Evolutionary conservation across 2,797 vertebrate species (phyloP).

Genomic region (Iguana delicatissima): DNA sequence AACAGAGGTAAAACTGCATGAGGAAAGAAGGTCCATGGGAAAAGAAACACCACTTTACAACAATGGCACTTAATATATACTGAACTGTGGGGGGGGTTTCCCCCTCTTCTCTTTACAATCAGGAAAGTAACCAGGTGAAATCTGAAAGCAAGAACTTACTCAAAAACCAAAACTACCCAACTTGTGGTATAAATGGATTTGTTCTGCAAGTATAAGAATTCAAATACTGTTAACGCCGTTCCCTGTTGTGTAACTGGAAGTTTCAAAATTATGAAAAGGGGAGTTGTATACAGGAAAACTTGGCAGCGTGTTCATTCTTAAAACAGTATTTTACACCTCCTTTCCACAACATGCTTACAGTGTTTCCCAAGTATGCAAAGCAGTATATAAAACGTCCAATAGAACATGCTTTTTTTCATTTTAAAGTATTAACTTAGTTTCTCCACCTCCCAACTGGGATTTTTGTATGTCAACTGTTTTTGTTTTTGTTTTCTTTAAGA

Average conservation of each 20-base stretch:
- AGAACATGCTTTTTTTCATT: constrained; percentile 79
- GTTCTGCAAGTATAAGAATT: constrained; percentile 76
- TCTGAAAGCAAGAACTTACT: constrained; percentile 78
- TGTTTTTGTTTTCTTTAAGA: constrained; percentile 69
- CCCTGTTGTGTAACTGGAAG: constrained; percentile 76
- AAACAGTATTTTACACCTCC: constrained; percentile 78
- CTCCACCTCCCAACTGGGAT: constrained; percentile 53
- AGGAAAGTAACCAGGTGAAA: constrained; percentile 75
- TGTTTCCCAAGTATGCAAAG: constrained; percentile 79
- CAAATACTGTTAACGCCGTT: constrained; percentile 78
- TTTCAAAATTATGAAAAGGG: constrained; percentile 77
- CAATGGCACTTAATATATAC: constrained; percentile 85
- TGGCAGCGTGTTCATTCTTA: constrained; percentile 74
- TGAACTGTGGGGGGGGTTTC: constrained; percentile 50
- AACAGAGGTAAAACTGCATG: constrained; percentile 82
- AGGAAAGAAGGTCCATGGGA: constrained; percentile 78
- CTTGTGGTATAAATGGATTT: constrained; percentile 77
- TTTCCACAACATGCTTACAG: constrained; percentile 81
- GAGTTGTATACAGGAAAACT: constrained; percentile 78
- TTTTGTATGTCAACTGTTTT: neutral
- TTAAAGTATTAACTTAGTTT: constrained; percentile 76
- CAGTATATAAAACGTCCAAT: constrained; percentile 77
- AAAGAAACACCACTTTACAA: constrained; percentile 81
- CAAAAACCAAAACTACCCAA: constrained; percentile 74
- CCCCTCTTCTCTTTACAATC: constrained; percentile 66